phyloP scores from a whole-genome alignment of 2,113 vertebrate genomes.

The Bombycilla garrulus region DNA sequence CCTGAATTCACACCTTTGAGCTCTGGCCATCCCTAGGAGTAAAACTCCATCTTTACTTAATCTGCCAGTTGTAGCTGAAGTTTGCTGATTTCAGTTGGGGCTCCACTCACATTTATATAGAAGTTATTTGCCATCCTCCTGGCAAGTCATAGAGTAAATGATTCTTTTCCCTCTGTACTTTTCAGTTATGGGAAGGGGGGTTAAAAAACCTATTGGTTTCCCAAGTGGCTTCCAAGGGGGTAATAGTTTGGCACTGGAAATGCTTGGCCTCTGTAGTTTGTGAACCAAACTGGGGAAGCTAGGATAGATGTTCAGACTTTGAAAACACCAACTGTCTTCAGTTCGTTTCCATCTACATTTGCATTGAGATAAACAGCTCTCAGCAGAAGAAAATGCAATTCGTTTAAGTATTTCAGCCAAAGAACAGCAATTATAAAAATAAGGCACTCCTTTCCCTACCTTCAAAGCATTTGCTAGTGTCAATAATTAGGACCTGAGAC shows the following conservation, averaged over 20 bases:
- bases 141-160: background rate
- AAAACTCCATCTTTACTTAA: background rate
- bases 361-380: constrained; percentile 5
- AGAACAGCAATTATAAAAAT: constrained; percentile 11
- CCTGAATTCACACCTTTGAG: background rate
- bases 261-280: background rate
- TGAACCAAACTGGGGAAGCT: background rate
- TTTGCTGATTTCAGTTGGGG: background rate
- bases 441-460: background rate
- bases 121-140: background rate
- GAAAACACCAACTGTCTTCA: constrained; percentile 11
- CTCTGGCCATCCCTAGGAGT: background rate
- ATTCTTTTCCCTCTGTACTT: background rate
- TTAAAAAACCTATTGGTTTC: background rate
- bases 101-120: background rate
- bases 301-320: background rate
- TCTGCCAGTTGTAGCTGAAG: background rate
- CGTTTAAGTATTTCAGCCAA: constrained; percentile 18
- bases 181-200: background rate
- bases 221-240: background rate
- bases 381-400: constrained; percentile 19
- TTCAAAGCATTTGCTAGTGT: constrained; percentile 1
- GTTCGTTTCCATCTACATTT: constrained; percentile 33
- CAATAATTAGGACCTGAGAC: background rate
- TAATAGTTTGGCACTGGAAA: background rate